Evolutionary conservation across 2,888 invertebrate genomes (phyloP), one percentile per base, ranked within the genome.

Genomic region (Anoplius nigerrimus): DNA sequence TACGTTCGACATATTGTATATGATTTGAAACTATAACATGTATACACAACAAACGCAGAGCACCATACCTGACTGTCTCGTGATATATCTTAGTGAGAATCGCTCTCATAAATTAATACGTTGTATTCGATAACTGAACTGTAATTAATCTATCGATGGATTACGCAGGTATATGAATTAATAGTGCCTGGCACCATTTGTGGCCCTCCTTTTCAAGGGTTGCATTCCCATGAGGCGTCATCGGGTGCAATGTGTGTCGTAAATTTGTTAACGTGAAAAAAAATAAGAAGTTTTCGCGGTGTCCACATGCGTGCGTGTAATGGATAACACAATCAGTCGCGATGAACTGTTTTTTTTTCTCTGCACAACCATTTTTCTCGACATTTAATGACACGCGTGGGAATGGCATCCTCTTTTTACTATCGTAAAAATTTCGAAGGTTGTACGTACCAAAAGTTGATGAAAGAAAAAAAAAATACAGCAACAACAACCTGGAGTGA

Each of bases 121-220:
- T 76, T 74, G 76, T 80, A 79, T 80, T 78, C 74, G 74, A 74
- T 79, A 79, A 76, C 73, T 78, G 69, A 24, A 80, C 65, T 76
- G 71, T 69, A 76, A 79, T 73, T 78, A 75, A 76, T 71, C 46
- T 78, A 66, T 71, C 74, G 78, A 81, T 84, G 81, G 82, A 85
- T 82, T 84, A 87, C 84, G 84, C 88, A 84, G 86, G 86, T 88
- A 87, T 87, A 84, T 84, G 79, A 86, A 84, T 86, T 84, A 88
- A 87, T 88, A 88, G 88, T 88, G 88, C 88, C 88, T 88, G 88
- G 87, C 87, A 88, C 88, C 87, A 82, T 85, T 88, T 85, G 88
- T 88, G 87, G 88, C 88, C 88, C 88, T 87, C 84, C 83, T 86
- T 34, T 81, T 86, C 82, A 76, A 34, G 6, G 79, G 78, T 74